Percentiles rank a stretch among this genome's conserved stretches.
phyloP scores from a whole-genome alignment of 1,140 invertebrate species.

The Sminthurinus signatus region DNA sequence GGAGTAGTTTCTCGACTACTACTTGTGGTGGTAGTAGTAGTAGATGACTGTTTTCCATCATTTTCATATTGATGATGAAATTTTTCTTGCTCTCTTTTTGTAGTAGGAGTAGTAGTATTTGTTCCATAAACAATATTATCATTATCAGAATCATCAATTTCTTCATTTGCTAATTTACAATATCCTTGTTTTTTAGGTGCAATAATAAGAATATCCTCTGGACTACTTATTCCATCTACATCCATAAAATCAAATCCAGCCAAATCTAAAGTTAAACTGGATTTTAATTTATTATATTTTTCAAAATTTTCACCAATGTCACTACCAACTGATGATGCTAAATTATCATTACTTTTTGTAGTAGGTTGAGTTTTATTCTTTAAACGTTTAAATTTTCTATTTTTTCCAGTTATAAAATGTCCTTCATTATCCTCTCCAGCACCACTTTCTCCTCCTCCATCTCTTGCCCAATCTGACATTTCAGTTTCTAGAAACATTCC shows the following conservation, averaged over 20 bases:
- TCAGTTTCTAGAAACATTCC: conserved; percentile 65
- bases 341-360: background rate
- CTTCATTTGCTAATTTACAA: conserved; percentile 21
- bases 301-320: background rate
- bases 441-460: no score
- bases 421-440: background rate
- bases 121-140: no score
- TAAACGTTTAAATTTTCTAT: conserved; percentile 47
- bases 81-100: no score
- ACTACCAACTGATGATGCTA: background rate
- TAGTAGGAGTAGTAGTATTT: no score
- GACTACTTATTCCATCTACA: conserved; percentile 41
- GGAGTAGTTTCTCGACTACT: conserved; percentile 16
- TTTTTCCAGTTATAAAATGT: background rate
- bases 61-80: no score
- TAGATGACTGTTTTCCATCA: background rate
- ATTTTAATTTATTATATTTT: background rate
- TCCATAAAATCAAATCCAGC: conserved; percentile 65
- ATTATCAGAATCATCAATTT: conserved; percentile 10
- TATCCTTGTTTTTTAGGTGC: conserved; percentile 24
- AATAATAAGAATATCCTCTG: conserved; percentile 31
- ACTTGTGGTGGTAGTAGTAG: no score
- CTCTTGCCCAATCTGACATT: conserved; percentile 74
- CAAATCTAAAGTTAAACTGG: conserved; percentile 44
- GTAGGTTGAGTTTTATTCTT: conserved; percentile 37